Evolutionary conservation across 2,888 invertebrate species (phyloP), one percentile per base, ranked within the genome.

Genomic region (Loripinus fragilis): DNA sequence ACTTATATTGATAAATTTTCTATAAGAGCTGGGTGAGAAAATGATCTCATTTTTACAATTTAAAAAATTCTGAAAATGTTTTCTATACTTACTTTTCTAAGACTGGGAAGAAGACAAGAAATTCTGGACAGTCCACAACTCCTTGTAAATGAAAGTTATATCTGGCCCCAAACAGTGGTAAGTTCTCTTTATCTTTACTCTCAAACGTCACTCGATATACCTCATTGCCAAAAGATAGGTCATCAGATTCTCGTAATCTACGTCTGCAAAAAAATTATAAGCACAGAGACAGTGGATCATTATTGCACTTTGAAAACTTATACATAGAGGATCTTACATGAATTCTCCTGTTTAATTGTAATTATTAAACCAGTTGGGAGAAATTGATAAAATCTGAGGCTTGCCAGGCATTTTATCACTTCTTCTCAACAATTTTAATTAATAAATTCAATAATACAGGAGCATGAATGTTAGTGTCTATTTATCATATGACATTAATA

Each of bases 71-170:
- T 28, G 64, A 28, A 5, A 38, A 38, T 38, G 5, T 5, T 17
- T 45, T 8, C 12, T 55, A n/a, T 60, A 85, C 91, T 83, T 81
- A 92, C 92, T 92, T 91, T 85, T 91, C 95, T 74, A 99, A 95
- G 5, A 96, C 95, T 25, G 98, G 97, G 94, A 99, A 97, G 94
- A 99, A 96, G 23, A 99, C 98, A 77, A 99, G 95, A 94, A 99
- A 99, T 93, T 99, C 99, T 0, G 99, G 99, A 93, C 99, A 99
- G 93, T 99, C 96, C 0, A 99, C 99, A 10, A 98, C 98, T 48
- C 97, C 98, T 92, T 99, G 98, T 86, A 99, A 94, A 91, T 97
- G 96, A 93, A 99, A 99, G 94, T 98, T 96, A 94, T 99, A 99
- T 92, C 97, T 97, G 28, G 97, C 98, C 52, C 99, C 99, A 95